Evolutionary conservation across 2,113 vertebrate species (phyloP), one percentile per base, ranked within the genome.

Genomic region (Scatophagus argus): DNA sequence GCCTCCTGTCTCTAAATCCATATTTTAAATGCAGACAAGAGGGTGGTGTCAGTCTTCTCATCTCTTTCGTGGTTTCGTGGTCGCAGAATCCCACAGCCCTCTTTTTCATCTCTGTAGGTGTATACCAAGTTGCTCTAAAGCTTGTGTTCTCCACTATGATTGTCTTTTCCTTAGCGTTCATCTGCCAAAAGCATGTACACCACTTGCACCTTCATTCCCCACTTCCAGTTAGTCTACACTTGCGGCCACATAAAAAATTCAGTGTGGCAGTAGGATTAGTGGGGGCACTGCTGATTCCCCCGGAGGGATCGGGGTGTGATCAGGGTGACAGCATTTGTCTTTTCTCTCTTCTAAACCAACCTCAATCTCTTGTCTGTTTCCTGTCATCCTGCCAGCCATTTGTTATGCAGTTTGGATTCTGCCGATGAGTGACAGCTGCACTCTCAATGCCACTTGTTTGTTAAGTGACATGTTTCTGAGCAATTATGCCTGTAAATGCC

Each of bases 401-500:
- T 55, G 43, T 63, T 44, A 52, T 2, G 38, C 69, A 66, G 47
- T 43, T 43, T 16, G 23, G 38, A 41, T 78, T 16, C 55, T 52
- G 43, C 68, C 59, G 52, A 71, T 78, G 61, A 82, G 9, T 73
- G 77, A 83, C 80, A 76, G 52, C 43, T 21, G 19, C 54, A 0
- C 31, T 46, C 65, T 71, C 34, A 59, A 78, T 69, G 32, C 52
- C 3, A 6, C 65, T 62, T 59, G 41, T 61, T 55, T 67, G 14
- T 63, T 71, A 71, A 72, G 14, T 55, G 41, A 71, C 58, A 60
- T 23, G 46, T 81, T 83, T 29, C 46, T 66, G 27, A 61, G 59
- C 52, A 74, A 66, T 79, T 67, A 61, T 13, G n/a, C 56, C 68
- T 52, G 56, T 75, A 69, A 72, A 78, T 81, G 83, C 80, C 79